Percentiles rank a stretch among this genome's conserved stretches.
phyloP scores from a whole-genome alignment of 1,140 invertebrate species.

The Macrobrachium nipponense region DNA sequence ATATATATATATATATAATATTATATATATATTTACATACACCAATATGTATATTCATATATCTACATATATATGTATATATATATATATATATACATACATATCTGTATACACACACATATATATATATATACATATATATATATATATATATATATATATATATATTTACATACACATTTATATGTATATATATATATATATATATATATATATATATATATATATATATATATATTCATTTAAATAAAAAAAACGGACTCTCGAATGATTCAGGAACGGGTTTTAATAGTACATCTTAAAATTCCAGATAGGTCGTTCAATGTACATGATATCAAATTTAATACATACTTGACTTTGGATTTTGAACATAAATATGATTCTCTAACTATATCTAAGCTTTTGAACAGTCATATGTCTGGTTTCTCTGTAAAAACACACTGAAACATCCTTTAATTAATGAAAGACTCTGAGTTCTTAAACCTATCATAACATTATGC shows the following conservation, averaged over 20 bases:
- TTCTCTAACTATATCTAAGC: too few species aligned
- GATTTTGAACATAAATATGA: too few species aligned
- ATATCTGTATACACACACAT: slow-evolving; percentile 8
- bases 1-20: slow-evolving; percentile 25
- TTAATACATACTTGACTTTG: too few species aligned
- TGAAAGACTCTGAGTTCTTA: too few species aligned
- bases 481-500: too few species aligned
- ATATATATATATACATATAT: slow-evolving; percentile 4
- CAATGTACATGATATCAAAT: too few species aligned
- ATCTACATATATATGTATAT: slow-evolving; percentile 19
- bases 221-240: slow-evolving; percentile 34
- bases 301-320: too few species aligned
- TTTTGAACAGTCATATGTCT: too few species aligned
- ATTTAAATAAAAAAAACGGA: slow-evolving; percentile 8
- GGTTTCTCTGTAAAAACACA: too few species aligned
- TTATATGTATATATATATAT: slow-evolving; percentile 38
- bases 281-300: too few species aligned
- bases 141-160: slow-evolving; percentile 12
- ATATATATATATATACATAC: slow-evolving; percentile 24
- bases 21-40: slow-evolving; percentile 13
- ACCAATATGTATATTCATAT: slow-evolving; percentile 6
- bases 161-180: slow-evolving; percentile 23
- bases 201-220: slow-evolving; percentile 36
- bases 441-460: too few species aligned
- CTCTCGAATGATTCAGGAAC: neutral